These are phyloP conservation scores for Larimichthys crocea DNA, from an alignment of 2,113 vertebrate species.

Conservation along the genomic window DNA sequence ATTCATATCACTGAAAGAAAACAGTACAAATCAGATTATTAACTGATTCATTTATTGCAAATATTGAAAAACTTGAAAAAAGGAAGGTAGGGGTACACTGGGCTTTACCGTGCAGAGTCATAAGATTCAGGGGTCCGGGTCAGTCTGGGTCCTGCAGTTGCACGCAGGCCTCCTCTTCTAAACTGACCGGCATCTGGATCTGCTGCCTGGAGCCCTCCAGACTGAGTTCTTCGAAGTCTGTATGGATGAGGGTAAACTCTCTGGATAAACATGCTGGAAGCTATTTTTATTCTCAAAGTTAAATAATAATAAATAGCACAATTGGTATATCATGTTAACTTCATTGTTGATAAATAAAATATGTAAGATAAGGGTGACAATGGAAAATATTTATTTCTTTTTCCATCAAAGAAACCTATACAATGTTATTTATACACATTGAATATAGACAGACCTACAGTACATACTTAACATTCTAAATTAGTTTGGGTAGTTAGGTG, in stretches of 20 bases:
- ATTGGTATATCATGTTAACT: background rate
- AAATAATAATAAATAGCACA: background rate
- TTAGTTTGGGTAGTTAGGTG: too few relatives aligned
- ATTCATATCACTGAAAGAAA: slow-evolving; percentile 79
- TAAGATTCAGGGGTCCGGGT: slow-evolving; percentile 89
- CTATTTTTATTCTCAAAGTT: slow-evolving; percentile 13
- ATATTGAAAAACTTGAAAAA: background rate
- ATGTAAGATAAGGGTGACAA: background rate
- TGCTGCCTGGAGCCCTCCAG: slow-evolving; percentile 90
- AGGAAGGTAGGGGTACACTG: background rate
- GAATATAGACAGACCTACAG: background rate
- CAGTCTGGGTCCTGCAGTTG: slow-evolving; percentile 94
- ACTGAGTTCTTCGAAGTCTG: slow-evolving; percentile 95
- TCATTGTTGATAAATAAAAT: background rate
- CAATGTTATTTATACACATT: background rate
- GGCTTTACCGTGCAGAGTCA: slow-evolving; percentile 72
- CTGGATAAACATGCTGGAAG: background rate
- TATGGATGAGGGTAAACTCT: slow-evolving; percentile 1
- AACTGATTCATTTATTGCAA: background rate
- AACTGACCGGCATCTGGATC: slow-evolving; percentile 90
- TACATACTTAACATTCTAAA: background rate
- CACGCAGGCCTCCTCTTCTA: slow-evolving; percentile 94
- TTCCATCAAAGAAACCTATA: background rate
- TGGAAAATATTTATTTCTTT: background rate
- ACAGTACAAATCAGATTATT: background rate